Evolutionary conservation across 2,797 vertebrate genomes (phyloP).

Genomic region (Chelon labrosus): DNA sequence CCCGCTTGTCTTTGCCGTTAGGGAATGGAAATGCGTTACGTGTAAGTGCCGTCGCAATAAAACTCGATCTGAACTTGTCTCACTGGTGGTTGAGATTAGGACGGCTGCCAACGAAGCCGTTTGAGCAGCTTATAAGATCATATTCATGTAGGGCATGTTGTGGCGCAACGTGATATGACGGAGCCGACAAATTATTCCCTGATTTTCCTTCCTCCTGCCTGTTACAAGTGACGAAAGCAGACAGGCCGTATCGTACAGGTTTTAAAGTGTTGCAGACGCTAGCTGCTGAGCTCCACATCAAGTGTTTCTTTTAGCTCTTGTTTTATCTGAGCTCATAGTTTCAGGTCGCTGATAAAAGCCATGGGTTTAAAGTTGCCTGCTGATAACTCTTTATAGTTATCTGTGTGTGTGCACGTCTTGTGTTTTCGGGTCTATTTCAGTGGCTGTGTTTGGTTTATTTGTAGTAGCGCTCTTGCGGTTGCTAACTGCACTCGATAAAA

Average conservation of each 20-base stretch:
- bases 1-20: background rate
- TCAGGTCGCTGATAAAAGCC: background rate
- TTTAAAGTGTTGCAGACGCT: background rate
- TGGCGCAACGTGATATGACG: conserved; percentile 28
- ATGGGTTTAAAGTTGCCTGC: background rate
- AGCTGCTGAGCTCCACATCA: background rate
- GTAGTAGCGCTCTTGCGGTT: background rate
- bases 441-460: background rate
- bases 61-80: conserved; percentile 2
- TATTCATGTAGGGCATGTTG: conserved; percentile 12
- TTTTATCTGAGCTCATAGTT: conserved; percentile 11
- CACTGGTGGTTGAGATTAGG: background rate
- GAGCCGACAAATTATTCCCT: conserved; percentile 24
- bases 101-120: conserved; percentile 2
- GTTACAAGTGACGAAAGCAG: conserved; percentile 16
- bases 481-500: background rate
- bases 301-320: background rate
- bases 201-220: background rate
- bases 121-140: background rate
- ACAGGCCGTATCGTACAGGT: background rate
- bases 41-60: background rate
- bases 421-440: background rate
- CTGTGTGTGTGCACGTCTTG: too few species aligned
- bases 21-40: background rate
- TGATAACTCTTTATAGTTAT: background rate